Percentiles rank a stretch among this genome's conserved stretches.
phyloP scores from a whole-genome alignment of 2,797 vertebrate genomes.

The Chaunax sp. region DNA sequence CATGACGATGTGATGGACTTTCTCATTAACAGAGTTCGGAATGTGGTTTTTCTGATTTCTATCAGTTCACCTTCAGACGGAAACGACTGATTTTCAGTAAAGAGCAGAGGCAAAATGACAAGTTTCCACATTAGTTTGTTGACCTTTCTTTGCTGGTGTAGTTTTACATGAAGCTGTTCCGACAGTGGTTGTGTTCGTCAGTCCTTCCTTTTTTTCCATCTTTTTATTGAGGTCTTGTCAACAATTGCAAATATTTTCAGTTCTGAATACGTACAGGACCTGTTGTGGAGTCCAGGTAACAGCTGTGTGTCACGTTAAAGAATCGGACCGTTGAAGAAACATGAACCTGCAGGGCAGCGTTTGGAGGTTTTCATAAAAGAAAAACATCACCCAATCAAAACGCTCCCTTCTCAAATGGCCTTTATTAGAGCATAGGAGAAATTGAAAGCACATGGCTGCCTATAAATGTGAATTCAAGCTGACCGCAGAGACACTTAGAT shows the following conservation, averaged over 20 bases:
- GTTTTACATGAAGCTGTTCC: slow-evolving; percentile 51
- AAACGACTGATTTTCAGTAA: slow-evolving; percentile 54
- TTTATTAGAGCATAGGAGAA: slow-evolving; percentile 74
- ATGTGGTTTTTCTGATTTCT: slow-evolving; percentile 16
- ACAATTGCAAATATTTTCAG: no score
- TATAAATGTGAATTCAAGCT: slow-evolving; percentile 71
- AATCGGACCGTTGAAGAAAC: slow-evolving; percentile 67
- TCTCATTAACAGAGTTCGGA: background rate
- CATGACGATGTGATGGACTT: no score
- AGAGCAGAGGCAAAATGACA: slow-evolving; percentile 36
- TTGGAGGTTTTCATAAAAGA: slow-evolving; percentile 68
- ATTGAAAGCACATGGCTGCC: slow-evolving; percentile 81
- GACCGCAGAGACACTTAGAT: slow-evolving; percentile 76
- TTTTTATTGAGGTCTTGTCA: no score
- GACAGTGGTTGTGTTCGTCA: slow-evolving; percentile 58
- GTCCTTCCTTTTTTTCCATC: no score
- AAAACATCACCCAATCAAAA: slow-evolving; percentile 69
- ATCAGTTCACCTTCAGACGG: slow-evolving; percentile 32
- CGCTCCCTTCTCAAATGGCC: slow-evolving; percentile 69
- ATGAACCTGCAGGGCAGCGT: slow-evolving; percentile 72
- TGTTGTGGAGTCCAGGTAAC: no score
- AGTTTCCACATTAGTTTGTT: slow-evolving; percentile 47
- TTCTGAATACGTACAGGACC: no score
- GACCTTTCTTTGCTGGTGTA: slow-evolving; percentile 44
- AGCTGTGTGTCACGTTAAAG: slow-evolving; percentile 70